Evolutionary conservation across 2,888 invertebrate genomes (phyloP), one percentile per base, ranked within the genome.

Genomic region (Sesia bembeciformis): DNA sequence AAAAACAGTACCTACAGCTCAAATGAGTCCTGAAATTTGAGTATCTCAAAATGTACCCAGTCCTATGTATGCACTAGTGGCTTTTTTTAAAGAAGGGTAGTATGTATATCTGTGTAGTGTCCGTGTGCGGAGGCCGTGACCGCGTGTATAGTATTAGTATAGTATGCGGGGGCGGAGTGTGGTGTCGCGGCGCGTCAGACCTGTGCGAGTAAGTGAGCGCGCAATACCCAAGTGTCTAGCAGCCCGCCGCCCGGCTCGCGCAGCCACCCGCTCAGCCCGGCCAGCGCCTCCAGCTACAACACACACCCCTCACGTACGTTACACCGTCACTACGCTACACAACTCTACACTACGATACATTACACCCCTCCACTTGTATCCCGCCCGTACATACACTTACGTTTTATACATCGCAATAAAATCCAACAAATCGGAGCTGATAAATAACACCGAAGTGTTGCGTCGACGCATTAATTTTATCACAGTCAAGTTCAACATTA

Each of bases 221-320:
- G 88, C 87, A 90, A 89, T 90, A 90, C 90, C 90, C 89, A 90
- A 76, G 88, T 89, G 84, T 90, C 89, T 78, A 90, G 85, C 75
- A 89, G 85, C 68, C 78, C 85, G 74, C 76, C 73, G 78, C 81
- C 83, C 63, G 86, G 84, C 68, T 85, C 88, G 75, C 88, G 86
- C 86, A 87, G 83, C 86, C 86, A 86, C 64, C 87, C 88, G 79
- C 87, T 78, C 76, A 85, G 81, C 63, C 88, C 88, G 66, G 90
- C 86, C 78, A 90, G 78, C 83, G 90, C 84, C 87, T 90, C 90
- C 87, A 90, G 80, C 90, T 90, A 90, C 76, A 90, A 87, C 78
- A 86, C 76, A 81, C 46, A 50, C 50, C 50, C 8, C 8, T 38
- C 23, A 8, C 39, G 46, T 8, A 23, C 23, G 46, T 23, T 6